Percentiles rank a stretch among this genome's conserved stretches.
Evolutionary conservation across 2,888 invertebrate genomes (phyloP).

Genomic region (Entomobrya proxima): DNA sequence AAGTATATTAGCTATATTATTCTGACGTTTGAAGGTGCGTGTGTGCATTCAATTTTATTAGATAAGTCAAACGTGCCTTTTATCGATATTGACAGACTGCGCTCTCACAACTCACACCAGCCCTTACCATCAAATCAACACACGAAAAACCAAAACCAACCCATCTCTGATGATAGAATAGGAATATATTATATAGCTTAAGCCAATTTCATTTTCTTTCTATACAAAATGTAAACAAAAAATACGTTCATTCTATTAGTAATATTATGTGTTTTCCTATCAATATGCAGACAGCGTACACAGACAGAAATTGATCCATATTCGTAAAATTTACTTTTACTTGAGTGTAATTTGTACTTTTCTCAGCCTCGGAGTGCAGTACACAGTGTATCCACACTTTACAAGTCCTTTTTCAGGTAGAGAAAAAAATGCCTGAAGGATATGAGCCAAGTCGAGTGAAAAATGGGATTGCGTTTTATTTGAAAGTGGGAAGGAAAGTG

Average conservation of each 20-base stretch:
- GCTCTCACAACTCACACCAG: background rate
- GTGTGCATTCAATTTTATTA: background rate
- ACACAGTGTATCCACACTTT: background rate
- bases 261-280: background rate
- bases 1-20: too few species aligned
- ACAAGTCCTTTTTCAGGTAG: background rate
- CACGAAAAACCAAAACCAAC: background rate
- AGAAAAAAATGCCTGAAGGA: slow-evolving; percentile 40
- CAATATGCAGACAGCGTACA: slow-evolving; percentile 45
- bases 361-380: background rate
- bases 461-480: slow-evolving; percentile 61
- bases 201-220: slow-evolving; percentile 1
- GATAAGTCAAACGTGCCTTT: background rate
- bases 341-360: slow-evolving; percentile 52
- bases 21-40: background rate
- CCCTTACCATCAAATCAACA: background rate
- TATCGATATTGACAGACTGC: slow-evolving; percentile 1
- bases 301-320: slow-evolving; percentile 57
- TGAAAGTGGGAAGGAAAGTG: slow-evolving; percentile 44
- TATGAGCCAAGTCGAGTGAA: slow-evolving; percentile 55
- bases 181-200: background rate
- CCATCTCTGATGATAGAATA: too few species aligned
- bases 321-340: slow-evolving; percentile 43
- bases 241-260: background rate
- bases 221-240: slow-evolving; percentile 3